A percentile compares a stretch with the other conserved stretches of the same genome.
phyloP scores from a whole-genome alignment of 2,113 vertebrate species.

The Malurus cyaneus region DNA sequence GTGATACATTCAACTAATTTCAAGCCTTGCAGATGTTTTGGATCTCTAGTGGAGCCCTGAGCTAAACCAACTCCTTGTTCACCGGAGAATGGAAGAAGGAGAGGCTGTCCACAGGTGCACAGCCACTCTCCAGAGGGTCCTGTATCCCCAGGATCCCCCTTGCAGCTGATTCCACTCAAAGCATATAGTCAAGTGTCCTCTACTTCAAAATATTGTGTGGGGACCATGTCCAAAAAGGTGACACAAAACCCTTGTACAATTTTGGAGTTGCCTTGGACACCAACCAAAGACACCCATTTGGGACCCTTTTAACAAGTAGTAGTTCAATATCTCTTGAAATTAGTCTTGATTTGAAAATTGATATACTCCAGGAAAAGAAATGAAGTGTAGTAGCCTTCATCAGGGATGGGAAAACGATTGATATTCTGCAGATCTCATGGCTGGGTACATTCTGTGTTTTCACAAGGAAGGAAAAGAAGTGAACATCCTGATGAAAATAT shows the following conservation, averaged over 20 bases:
- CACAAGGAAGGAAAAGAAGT: background rate
- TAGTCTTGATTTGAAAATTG: background rate
- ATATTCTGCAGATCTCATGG: background rate
- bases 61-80: background rate
- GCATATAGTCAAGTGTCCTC: background rate
- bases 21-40: background rate
- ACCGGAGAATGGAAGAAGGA: background rate
- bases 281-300: background rate
- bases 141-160: accelerated
- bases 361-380: background rate
- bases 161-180: background rate
- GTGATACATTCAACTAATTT: accelerated
- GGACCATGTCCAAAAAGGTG: background rate
- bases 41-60: background rate
- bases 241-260: too few species aligned
- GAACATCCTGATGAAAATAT: background rate
- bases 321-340: background rate
- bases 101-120: background rate
- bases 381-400: background rate
- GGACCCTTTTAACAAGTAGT: background rate
- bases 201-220: background rate
- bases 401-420: background rate
- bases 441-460: background rate
- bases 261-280: background rate
- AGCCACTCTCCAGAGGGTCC: background rate